Conservation (phyloP, 92 coral and sea anemone species). For the Porites divaricata region DNA sequence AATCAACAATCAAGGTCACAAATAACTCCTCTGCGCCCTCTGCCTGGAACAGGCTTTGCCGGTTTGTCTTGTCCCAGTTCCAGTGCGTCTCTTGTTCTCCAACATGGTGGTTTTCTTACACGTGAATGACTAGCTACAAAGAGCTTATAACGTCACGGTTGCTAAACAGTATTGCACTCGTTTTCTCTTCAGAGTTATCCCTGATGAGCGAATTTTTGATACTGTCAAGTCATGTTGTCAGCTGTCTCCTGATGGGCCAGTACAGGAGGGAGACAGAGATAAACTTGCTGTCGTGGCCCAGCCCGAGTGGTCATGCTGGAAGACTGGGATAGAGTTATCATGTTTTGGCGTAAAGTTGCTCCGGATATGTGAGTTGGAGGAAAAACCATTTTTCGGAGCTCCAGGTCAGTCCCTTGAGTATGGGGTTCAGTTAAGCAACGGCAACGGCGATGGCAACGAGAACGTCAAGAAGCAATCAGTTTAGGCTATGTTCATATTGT, state of each 20-base stretch:
- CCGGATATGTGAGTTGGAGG: slow-evolving; percentile 88
- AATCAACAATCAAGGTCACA: too few relatives aligned
- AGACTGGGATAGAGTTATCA: slow-evolving; percentile 95
- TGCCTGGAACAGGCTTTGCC: too few relatives aligned
- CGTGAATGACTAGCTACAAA: too few relatives aligned
- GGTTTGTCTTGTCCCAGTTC: too few relatives aligned
- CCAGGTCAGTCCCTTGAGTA: slow-evolving; percentile 68
- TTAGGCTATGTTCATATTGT: too few relatives aligned
- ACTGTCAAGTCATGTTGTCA: slow-evolving; percentile 89
- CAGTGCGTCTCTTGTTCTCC: too few relatives aligned
- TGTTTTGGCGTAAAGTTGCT: slow-evolving; percentile 97
- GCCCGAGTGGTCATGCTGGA: slow-evolving; percentile 99
- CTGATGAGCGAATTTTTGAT: slow-evolving; percentile 90
- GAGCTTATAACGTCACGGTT: too few relatives aligned
- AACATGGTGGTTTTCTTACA: too few relatives aligned
- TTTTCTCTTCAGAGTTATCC: slow-evolving; percentile 68
- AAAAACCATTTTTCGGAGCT: slow-evolving; percentile 91
- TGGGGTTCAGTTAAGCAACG: too few relatives aligned
- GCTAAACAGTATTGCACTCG: background rate
- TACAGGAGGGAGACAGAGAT: slow-evolving; percentile 76
- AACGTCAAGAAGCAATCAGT: too few relatives aligned
- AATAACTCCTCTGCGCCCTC: too few relatives aligned
- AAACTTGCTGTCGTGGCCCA: slow-evolving; percentile 79
- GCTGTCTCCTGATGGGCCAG: slow-evolving; percentile 77
- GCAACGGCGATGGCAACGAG: too few relatives aligned